Evolutionary conservation across 2,797 vertebrate genomes (phyloP), one percentile per base, ranked within the genome.

Genomic region (Lagocephalus sceleratus): DNA sequence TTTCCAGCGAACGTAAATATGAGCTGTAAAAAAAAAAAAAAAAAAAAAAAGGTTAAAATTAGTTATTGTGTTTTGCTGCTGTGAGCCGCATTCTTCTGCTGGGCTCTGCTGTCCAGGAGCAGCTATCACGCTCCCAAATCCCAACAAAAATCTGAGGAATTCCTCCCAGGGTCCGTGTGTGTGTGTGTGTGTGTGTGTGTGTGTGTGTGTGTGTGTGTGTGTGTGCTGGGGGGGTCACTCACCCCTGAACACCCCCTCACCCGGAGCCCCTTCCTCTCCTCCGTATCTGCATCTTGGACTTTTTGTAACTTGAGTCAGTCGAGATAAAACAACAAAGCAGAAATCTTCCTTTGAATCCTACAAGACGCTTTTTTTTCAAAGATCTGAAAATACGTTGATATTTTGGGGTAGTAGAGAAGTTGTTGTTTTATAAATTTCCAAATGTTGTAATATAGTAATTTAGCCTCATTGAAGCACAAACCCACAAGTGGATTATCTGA

Each of bases 61-160:
- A 59, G 56, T 58, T 52, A 66, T 63, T 17, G 45, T 25, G n/a
- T 40, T 51, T 63, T n/a, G n/a, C n/a, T n/a, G n/a, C n/a, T n/a
- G n/a, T n/a, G n/a, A n/a, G 56, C 62, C n/a, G 45, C 69, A 62
- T 81, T 80, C 70, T 66, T 56, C 44, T 53, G 22, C 60, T 49
- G 42, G 47, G 29, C 57, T 54, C 14, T 1, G 45, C 66, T 66
- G 53, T 57, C 54, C 62, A 73, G 32, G 32, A 14, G 32, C 32
- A 12, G 79, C 81, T 78, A 84, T 84, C 73, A 61, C 17, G 3
- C 60, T 75, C 68, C 51, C 44, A 82, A 79, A 79, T 79, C 78
- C 78, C 57, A 68, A 46, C 58, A 86, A 85, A 79, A 76, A 86
- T 87, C 58, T 70, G 68, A 81, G 66, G 85, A 85, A 90, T 88